Evolutionary conservation across 2,797 vertebrate species (phyloP), one percentile per base, ranked within the genome.

Genomic region (Percopsis omiscomaycus): DNA sequence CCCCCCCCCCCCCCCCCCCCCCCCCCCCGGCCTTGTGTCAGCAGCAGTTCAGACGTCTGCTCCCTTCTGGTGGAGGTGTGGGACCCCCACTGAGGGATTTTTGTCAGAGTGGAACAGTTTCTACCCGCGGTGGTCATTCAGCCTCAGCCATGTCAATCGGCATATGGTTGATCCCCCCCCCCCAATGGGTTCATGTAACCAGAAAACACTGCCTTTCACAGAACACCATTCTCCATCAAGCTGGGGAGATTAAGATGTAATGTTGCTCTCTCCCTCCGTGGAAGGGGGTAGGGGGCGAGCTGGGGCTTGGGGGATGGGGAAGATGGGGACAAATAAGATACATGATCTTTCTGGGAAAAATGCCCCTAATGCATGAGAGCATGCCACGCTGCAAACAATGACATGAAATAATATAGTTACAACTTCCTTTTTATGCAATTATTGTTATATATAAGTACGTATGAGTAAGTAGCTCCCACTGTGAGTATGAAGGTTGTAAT

Each of bases 121-220:
- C 85, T 86, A 84, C 87, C 83, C 84, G 71, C 78, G 73, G 78
- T 58, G 77, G 66, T 91, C 90, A 93, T 94, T 95, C 93, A 93
- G 93, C 84, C 92, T 89, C 91, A 72, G 83, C 86, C 88, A 94
- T 96, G 95, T 97, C 93, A 79, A 92, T 94, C 92, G 94, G 89
- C 94, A 93, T 94, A 95, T 95, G 95, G 95, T 95, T 96, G 94
- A 96, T 93, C 94, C 94, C 90, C 89, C 22, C 22, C 22, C 93
- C 91, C 94, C 90, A 96, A 98, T 96, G 94, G 93, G 95, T 95
- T 95, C 95, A 97, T 96, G 95, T 97, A 96, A 93, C 93, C 96
- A 98, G 96, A 98, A 98, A 97, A 98, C 93, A 88, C 94, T 88
- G 92, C 94, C 90, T 96, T 98, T 96, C 95, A 97, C 79, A 86